Percentiles rank a stretch among this genome's conserved stretches.
Evolutionary conservation across 2,797 vertebrate species (phyloP).

Genomic region (Euphonia xanthogaster): DNA sequence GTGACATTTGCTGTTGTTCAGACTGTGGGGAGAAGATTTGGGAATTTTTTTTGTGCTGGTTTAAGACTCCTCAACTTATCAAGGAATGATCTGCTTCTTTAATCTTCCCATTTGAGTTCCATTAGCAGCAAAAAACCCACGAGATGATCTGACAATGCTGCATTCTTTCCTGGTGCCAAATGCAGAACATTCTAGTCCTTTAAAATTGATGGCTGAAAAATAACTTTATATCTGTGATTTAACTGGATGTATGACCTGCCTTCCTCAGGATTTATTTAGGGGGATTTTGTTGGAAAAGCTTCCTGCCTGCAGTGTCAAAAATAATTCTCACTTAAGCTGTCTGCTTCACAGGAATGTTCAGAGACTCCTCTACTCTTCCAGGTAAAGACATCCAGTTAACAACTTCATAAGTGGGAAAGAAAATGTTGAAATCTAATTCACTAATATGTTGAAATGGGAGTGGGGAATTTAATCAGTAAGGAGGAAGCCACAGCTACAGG

Average conservation of each 20-base stretch:
- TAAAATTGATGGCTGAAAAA: background rate
- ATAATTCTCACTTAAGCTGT: constrained; percentile 11
- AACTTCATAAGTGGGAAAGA: background rate
- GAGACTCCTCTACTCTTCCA: background rate
- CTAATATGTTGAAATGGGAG: background rate
- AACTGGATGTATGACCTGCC: background rate
- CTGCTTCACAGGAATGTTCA: background rate
- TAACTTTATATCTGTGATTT: constrained; percentile 4
- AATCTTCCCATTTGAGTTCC: constrained; percentile 1
- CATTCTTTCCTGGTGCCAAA: background rate
- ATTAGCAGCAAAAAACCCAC: background rate
- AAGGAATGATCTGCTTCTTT: constrained; percentile 1
- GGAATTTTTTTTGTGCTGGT: background rate
- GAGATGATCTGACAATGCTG: background rate
- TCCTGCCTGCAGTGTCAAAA: constrained; percentile 16
- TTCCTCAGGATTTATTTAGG: background rate
- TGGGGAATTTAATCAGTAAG: background rate
- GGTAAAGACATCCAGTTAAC: background rate
- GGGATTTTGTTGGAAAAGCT: constrained; percentile 27
- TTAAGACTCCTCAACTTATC: constrained; percentile 1
- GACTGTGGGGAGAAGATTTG: background rate
- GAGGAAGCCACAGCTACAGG: background rate
- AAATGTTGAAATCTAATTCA: background rate
- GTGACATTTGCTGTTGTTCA: background rate
- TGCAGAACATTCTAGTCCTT: background rate